Percentiles rank a stretch among this genome's conserved stretches.
Conservation (phyloP, 2,113 vertebrate genomes). For the Vimba vimba region DNA sequence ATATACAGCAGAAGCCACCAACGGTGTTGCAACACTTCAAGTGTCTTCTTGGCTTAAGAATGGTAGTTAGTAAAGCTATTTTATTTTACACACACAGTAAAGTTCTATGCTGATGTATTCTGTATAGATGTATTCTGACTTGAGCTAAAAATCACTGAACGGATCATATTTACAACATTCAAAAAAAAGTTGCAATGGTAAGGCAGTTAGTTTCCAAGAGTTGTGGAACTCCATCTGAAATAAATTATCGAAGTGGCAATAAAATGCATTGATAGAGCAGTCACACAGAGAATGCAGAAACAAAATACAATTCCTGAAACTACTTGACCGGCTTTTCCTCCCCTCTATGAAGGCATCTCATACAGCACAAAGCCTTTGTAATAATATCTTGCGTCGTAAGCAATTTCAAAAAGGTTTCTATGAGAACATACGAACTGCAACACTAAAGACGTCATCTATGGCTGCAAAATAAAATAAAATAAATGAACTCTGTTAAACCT, state of each 20-base stretch:
- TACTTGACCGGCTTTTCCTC: slow-evolving; percentile 63
- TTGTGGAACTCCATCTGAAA: slow-evolving; percentile 71
- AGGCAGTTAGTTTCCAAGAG: slow-evolving; percentile 67
- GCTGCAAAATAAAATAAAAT: slow-evolving; percentile 67
- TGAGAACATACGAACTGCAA: slow-evolving; percentile 63
- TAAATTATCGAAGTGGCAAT: slow-evolving; percentile 74
- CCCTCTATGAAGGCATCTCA: slow-evolving; percentile 59
- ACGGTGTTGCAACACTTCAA: slow-evolving; percentile 59
- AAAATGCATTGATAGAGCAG: slow-evolving; percentile 56
- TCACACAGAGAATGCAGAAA: slow-evolving; percentile 55
- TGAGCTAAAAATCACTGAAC: slow-evolving; percentile 54
- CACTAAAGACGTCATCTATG: slow-evolving; percentile 51
- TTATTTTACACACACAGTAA: slow-evolving; percentile 57
- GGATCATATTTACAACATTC: slow-evolving; percentile 62
- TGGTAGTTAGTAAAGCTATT: slow-evolving; percentile 70
- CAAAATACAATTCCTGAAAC: slow-evolving; percentile 66
- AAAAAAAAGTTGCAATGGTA: slow-evolving; percentile 58
- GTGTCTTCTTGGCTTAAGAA: slow-evolving; percentile 63
- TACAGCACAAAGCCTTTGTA: slow-evolving; percentile 56
- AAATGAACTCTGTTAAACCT: slow-evolving; percentile 76
- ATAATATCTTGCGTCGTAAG: slow-evolving; percentile 19
- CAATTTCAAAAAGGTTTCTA: slow-evolving; percentile 37
- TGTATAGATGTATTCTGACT: slow-evolving; percentile 39
- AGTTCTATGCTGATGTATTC: slow-evolving; percentile 54
- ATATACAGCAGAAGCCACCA: slow-evolving; percentile 75